Conservation (phyloP, 2,888 invertebrate species). For the Eugnorisma glareosa region DNA sequence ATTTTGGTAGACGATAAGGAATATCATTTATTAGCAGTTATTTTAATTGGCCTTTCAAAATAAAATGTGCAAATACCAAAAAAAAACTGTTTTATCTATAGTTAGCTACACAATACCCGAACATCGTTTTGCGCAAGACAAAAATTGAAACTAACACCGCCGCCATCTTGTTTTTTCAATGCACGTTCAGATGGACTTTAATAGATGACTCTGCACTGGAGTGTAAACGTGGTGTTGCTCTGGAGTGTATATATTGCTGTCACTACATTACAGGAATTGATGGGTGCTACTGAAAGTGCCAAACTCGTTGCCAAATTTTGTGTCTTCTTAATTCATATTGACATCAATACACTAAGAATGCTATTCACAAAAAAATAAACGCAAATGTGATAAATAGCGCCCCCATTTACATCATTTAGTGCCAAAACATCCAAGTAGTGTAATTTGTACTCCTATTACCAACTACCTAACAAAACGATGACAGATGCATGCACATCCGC, state of each 20-base stretch:
- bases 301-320: background rate
- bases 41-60: background rate
- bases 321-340: background rate
- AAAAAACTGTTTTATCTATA: background rate
- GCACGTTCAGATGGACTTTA: background rate
- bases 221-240: background rate
- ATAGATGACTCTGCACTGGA: background rate
- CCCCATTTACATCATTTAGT: background rate
- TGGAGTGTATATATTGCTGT: background rate
- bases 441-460: background rate
- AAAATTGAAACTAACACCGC: background rate
- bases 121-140: too few relatives aligned
- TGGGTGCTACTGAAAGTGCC: background rate
- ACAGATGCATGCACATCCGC: background rate
- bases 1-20: slow-evolving; percentile 1
- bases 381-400: background rate
- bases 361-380: background rate
- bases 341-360: background rate
- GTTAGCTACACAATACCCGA: background rate
- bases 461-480: background rate
- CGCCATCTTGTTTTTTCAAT: background rate
- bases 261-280: background rate
- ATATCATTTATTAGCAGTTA: background rate
- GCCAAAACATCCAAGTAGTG: background rate
- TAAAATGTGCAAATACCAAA: background rate